Evolutionary conservation across 2,797 vertebrate genomes (phyloP), one percentile per base, ranked within the genome.

Genomic region (Scarus forsteni): DNA sequence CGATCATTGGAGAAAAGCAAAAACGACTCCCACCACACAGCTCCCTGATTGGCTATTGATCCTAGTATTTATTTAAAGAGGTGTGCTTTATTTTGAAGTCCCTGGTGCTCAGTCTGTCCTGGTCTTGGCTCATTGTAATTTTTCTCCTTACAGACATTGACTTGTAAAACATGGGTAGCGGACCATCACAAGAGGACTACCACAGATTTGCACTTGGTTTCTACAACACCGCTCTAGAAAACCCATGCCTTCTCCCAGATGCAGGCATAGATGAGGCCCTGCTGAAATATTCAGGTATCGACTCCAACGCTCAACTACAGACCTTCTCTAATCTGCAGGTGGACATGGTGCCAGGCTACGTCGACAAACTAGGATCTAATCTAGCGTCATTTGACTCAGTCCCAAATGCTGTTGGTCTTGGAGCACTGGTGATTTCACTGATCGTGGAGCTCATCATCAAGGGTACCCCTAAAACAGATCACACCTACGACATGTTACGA

Each of bases 371-470:
- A 38, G 67, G 48, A 45, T 7, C 66, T 8, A 0, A 0, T 16
- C 1, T 75, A 1, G 18, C 12, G 8, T 0, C 6, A 0, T 0
- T 59, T 0, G 36, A 6, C 10, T 1, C 5, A 6, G 0, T 74
- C 36, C 52, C 61, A 7, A 63, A 75, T 8, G 71, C 57, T 13
- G 67, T 71, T 45, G 72, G 77, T 27, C 44, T 80, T 8, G 72
- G 67, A 64, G 78, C 64, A 0, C 8, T 75, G 55, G 45, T 75
- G 49, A 18, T 68, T 65, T 76, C 68, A 7, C 39, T 76, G 43
- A 18, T 80, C 10, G 1, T 80, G 0, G 71, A 75, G 16, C 3
- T 71, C n/a, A 0, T 0, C 49, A 18, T 48, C 0, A 60, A 12
- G 6, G 14, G 39, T 1, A 0, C 0, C 3, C 1, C 7, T 27